phyloP scores from a whole-genome alignment of 2,888 invertebrate genomes.

The Allygus modestus region DNA sequence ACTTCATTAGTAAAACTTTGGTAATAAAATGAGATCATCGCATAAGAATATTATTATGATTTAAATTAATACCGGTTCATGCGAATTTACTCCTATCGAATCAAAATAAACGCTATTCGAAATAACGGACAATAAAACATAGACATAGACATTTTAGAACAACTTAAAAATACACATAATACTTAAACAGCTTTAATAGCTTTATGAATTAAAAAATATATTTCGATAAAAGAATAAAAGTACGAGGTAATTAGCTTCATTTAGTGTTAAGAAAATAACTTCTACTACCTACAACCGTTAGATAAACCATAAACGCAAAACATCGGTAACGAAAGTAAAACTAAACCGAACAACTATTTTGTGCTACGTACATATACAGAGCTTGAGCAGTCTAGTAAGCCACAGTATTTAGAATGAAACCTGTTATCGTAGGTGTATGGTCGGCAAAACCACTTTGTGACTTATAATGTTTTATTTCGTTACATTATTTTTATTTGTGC shows the following conservation, averaged over 20 bases:
- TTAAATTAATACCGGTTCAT: background rate
- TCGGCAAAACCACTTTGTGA: slow-evolving; percentile 31
- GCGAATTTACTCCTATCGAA: background rate
- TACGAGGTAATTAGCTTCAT: slow-evolving; percentile 48
- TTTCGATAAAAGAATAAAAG: slow-evolving; percentile 13
- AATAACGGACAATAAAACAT: background rate
- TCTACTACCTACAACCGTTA: slow-evolving; percentile 29
- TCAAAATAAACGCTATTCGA: background rate
- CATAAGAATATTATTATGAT: background rate
- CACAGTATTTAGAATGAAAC: slow-evolving; percentile 63
- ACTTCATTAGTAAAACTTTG: background rate
- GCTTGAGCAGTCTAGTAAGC: slow-evolving; percentile 63
- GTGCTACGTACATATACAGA: slow-evolving; percentile 53
- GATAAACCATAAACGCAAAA: slow-evolving; percentile 15
- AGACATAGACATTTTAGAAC: background rate
- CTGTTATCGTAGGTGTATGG: slow-evolving; percentile 27
- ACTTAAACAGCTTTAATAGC: background rate
- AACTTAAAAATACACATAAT: background rate
- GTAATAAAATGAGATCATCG: slow-evolving; percentile 5
- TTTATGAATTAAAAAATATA: background rate
- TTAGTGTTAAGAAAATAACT: slow-evolving; percentile 39
- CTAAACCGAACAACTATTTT: slow-evolving; percentile 44
- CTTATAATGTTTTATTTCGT: background rate
- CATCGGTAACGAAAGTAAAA: slow-evolving; percentile 43
- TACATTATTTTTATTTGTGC: background rate